These are phyloP conservation scores for Dryocosmus kuriphilus DNA, from an alignment of 2,888 invertebrate species.

Conservation along the genomic window DNA sequence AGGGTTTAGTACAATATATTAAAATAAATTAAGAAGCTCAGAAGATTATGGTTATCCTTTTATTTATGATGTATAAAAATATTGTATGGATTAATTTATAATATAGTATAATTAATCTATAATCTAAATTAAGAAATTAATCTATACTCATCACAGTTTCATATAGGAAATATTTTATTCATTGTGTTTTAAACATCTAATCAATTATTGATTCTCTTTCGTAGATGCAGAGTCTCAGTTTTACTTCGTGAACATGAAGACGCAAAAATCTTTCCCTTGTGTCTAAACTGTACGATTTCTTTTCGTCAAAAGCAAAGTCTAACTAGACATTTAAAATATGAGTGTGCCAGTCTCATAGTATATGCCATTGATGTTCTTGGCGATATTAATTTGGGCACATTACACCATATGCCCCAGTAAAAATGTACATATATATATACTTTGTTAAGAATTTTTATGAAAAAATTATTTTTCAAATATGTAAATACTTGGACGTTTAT, in stretches of 20 bases:
- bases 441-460: too few species aligned
- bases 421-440: neutral
- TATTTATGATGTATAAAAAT: too few species aligned
- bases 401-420: slow-evolving; percentile 4
- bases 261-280: slow-evolving; percentile 55
- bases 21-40: neutral
- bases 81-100: too few species aligned
- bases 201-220: neutral
- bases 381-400: neutral
- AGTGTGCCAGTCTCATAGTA: slow-evolving; percentile 41
- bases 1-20: neutral
- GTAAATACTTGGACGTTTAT: too few species aligned
- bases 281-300: slow-evolving; percentile 64
- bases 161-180: too few species aligned
- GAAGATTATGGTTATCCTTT: neutral
- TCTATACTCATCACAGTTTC: too few species aligned
- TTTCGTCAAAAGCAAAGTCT: slow-evolving; percentile 64
- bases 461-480: too few species aligned
- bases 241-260: neutral
- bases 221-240: neutral
- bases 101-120: too few species aligned
- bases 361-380: slow-evolving; percentile 33
- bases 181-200: neutral
- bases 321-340: slow-evolving; percentile 56
- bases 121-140: too few species aligned